Evolutionary conservation across 2,797 vertebrate species (phyloP), one percentile per base, ranked within the genome.

Genomic region (Remorina albescens): DNA sequence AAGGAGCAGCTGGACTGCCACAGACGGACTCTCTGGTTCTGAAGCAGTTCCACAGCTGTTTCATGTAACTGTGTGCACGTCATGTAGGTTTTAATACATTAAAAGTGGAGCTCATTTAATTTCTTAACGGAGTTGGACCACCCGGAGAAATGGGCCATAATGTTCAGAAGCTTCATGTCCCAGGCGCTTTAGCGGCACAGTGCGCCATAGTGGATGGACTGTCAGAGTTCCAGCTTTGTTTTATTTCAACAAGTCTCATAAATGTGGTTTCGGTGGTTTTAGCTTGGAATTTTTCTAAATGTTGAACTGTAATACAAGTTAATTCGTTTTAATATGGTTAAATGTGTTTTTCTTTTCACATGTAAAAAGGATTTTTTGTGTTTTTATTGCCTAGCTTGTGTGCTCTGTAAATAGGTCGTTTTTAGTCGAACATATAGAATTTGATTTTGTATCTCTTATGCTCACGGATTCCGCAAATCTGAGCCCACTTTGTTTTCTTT

Each of bases 1-100:
- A 2, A 46, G 36, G 23, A 55, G 78, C 76, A 78, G 82, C 58
- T 30, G 73, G 67, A 78, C 81, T 84, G 71, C 63, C 32, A 18
- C 50, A 16, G 69, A 54, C 51, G 54, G 41, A 67, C 34, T 59
- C 49, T 61, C 44, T 39, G 49, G 41, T 32, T 59, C 44, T 56
- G 8, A 25, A 51, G 23, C 18, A 74, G 26, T 32, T 46, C 11
- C 30, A 49, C 37, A 34, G 19, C 21, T n/a, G 60, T 15, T 8
- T 2, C 5, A 53, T 32, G 25, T 1, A 30, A 49, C n/a, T 42
- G 19, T 19, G 4, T 67, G 51, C 13, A 25, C 16, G 19, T 12
- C 5, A 30, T 5, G n/a, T 46, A 37, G 36, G n/a, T 7, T 7
- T 0, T 10, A 36, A 18, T 36, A 36, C 13, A 37, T 26, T 2